These are phyloP conservation scores for Anastrepha obliqua DNA, from an alignment of 1,140 invertebrate genomes.

Conservation along the genomic window DNA sequence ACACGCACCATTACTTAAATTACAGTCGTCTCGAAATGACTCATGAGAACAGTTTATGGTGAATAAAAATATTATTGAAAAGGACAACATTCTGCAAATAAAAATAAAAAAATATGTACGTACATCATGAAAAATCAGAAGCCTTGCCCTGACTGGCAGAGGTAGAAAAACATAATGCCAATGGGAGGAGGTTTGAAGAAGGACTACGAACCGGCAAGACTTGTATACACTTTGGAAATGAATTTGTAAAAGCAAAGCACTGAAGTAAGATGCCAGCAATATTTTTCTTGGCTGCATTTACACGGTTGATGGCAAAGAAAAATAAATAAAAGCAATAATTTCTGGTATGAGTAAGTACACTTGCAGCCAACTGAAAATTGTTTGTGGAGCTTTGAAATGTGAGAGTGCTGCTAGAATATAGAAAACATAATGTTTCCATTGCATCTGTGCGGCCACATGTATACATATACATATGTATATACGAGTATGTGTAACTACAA, in stretches of 20 bases:
- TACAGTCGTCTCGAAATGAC: background rate
- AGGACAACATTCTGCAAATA: background rate
- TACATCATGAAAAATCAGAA: background rate
- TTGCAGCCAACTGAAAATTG: conserved; percentile 8
- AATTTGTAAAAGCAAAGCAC: conserved; percentile 4
- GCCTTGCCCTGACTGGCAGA: background rate
- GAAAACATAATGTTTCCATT: background rate
- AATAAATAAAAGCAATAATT: conserved; percentile 31
- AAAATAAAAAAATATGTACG: background rate
- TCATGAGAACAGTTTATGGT: background rate
- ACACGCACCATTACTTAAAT: background rate
- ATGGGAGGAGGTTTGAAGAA: background rate
- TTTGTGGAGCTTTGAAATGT: conserved; percentile 8
- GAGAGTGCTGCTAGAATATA: background rate
- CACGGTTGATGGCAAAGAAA: conserved; percentile 7
- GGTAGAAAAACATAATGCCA: background rate
- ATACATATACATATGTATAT: background rate
- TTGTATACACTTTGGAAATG: conserved; percentile 8
- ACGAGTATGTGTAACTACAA: background rate
- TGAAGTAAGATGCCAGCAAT: background rate
- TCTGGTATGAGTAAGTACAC: conserved; percentile 18
- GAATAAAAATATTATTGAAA: background rate
- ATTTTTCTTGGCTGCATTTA: conserved; percentile 41
- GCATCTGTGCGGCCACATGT: background rate
- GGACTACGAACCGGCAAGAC: background rate